Evolutionary conservation across 2,888 invertebrate genomes (phyloP).

Genomic region (Cephus runcator): DNA sequence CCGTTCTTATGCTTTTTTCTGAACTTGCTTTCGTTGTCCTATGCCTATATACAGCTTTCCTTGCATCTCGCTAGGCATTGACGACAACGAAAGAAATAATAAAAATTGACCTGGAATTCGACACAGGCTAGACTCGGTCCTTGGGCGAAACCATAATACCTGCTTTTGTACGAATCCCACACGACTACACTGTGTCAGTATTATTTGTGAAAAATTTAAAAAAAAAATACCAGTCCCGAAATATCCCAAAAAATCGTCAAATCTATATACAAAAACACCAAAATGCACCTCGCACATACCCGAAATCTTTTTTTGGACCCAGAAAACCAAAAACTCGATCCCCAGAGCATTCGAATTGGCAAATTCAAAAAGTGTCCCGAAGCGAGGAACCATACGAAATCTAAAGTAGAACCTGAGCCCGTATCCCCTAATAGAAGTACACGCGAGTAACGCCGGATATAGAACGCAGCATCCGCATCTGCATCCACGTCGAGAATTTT

Average conservation of each 20-base stretch:
- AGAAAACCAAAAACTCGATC: neutral
- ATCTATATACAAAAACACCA: neutral
- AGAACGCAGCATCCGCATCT: neutral
- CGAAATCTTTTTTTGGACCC: neutral
- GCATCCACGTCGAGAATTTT: neutral
- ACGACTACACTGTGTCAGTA: no score
- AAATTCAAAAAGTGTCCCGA: neutral
- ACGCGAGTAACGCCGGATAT: neutral
- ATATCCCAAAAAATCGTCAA: neutral
- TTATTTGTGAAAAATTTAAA: no score
- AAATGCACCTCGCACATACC: neutral
- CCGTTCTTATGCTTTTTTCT: conserved; percentile 9
- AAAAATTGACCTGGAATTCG: neutral
- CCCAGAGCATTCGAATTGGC: neutral
- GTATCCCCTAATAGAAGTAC: neutral
- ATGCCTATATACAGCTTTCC: neutral
- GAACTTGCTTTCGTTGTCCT: neutral
- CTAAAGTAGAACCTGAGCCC: neutral
- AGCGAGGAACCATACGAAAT: neutral
- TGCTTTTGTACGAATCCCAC: neutral
- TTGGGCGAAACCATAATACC: neutral
- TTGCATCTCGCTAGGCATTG: neutral
- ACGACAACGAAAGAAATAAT: neutral
- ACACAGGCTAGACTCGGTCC: neutral
- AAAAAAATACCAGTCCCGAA: neutral